Percentiles rank a stretch among this genome's conserved stretches.
These are phyloP conservation scores for Leptinotarsa juncta DNA, from an alignment of 2,888 invertebrate species.

Conservation along the genomic window DNA sequence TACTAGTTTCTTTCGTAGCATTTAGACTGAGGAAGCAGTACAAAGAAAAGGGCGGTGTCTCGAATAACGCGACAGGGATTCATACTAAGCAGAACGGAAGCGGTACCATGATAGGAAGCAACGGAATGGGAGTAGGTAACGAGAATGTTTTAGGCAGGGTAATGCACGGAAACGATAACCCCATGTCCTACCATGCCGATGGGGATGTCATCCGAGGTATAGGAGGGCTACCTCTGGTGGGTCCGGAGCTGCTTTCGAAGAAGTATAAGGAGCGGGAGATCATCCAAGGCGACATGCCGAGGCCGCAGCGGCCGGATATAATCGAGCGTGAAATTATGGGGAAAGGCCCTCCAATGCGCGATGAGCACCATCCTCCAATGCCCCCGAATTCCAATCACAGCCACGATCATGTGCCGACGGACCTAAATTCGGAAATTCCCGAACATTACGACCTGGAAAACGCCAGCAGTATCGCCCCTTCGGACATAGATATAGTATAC, in stretches of 20 bases:
- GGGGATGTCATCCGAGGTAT: constrained; percentile 82
- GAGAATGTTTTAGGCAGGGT: constrained; percentile 78
- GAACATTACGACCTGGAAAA: constrained; percentile 97
- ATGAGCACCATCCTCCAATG: constrained; percentile 84
- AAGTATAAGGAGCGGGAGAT: constrained; percentile 83
- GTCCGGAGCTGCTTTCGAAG: constrained; percentile 87
- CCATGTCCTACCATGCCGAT: constrained; percentile 78
- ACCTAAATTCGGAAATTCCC: constrained; percentile 82
- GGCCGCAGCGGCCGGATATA: constrained; percentile 92
- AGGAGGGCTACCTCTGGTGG: constrained; percentile 81
- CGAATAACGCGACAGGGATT: constrained; percentile 76
- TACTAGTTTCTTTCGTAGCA: constrained; percentile 91
- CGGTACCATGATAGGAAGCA: constrained; percentile 76
- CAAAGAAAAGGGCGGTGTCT: constrained; percentile 82
- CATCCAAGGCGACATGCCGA: constrained; percentile 75
- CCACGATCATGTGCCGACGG: constrained; percentile 77
- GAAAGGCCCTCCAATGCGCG: constrained; percentile 83
- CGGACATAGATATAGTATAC: constrained; percentile 96
- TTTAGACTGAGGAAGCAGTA: constrained; percentile 89
- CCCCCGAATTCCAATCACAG: constrained; percentile 79
- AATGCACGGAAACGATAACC: constrained; percentile 76
- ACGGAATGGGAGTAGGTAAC: constrained; percentile 73
- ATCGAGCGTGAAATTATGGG: constrained; percentile 90
- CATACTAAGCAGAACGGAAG: constrained; percentile 84
- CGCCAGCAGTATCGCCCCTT: constrained; percentile 96